These are phyloP conservation scores for Theretra japonica DNA, from an alignment of 2,888 invertebrate genomes.

Conservation along the genomic window DNA sequence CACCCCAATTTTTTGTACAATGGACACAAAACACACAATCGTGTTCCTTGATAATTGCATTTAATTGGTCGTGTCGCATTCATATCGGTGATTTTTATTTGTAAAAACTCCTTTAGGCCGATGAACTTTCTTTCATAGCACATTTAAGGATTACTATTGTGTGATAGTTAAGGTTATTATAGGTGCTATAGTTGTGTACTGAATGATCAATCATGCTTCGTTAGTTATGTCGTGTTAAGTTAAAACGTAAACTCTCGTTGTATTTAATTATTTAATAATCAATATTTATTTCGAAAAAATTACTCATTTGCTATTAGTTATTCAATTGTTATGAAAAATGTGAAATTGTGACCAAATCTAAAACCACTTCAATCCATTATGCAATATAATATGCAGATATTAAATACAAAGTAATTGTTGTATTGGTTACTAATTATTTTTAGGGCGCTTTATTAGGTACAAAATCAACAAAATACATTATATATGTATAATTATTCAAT, in stretches of 20 bases:
- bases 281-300: too few species aligned
- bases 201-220: background rate
- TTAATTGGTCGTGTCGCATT: constrained; percentile 66
- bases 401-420: too few species aligned
- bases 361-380: too few species aligned
- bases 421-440: too few species aligned
- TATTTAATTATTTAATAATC: background rate
- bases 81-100: constrained; percentile 34
- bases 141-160: constrained; percentile 17
- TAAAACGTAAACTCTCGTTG: background rate
- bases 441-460: too few species aligned
- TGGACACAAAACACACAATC: constrained; percentile 53
- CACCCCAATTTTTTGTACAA: constrained; percentile 54
- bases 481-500: background rate
- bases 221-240: background rate
- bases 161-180: constrained; percentile 9
- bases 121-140: background rate
- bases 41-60: constrained; percentile 55
- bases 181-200: background rate
- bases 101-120: background rate
- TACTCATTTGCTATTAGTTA: too few species aligned
- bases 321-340: too few species aligned
- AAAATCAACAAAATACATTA: too few species aligned
- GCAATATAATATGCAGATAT: too few species aligned
- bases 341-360: too few species aligned